A percentile compares a stretch with the other conserved stretches of the same genome.
These are phyloP conservation scores for Mus musculus DNA, from an alignment of 2,113 vertebrate species.

Conservation along the genomic window GRCm39 chr2:33463001-33463500, in stretches of 20 bases:
- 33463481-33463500: too few relatives aligned
- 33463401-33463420: too few relatives aligned
- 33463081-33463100: background rate
- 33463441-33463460: too few relatives aligned
- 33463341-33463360: too few relatives aligned
- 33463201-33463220: background rate
- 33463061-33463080: background rate
- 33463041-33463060: background rate
- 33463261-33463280: background rate
- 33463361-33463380: too few relatives aligned
- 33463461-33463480: too few relatives aligned
- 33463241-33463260: background rate
- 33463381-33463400: too few relatives aligned
- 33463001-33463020: background rate
- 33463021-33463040: background rate
- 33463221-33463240: background rate
- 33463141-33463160: background rate
- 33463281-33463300: background rate
- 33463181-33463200: background rate
- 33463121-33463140: background rate
- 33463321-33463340: background rate
- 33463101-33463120: rapidly evolving
- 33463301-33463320: background rate
- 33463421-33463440: too few relatives aligned
- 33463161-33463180: background rate